Conservation (phyloP, 2,113 vertebrate genomes). For the Perca flavescens region DNA sequence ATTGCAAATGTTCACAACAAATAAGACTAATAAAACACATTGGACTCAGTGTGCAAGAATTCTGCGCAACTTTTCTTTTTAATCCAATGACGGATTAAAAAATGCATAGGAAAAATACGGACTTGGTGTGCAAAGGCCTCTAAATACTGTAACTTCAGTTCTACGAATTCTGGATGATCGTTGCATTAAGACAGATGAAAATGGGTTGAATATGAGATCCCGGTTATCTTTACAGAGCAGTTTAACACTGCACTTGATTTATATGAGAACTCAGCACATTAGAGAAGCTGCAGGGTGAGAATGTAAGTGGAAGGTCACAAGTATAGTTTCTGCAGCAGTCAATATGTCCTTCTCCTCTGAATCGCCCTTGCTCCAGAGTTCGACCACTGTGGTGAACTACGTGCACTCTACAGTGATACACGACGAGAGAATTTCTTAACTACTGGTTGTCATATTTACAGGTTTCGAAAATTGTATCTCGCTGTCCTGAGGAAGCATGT, state of each 20-base stretch:
- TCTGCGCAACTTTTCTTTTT: too few species aligned
- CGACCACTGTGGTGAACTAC: background rate
- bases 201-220: background rate
- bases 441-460: background rate
- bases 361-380: background rate
- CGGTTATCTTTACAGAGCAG: background rate
- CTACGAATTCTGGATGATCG: background rate
- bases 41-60: too few species aligned
- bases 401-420: too few species aligned
- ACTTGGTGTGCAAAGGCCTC: too few species aligned
- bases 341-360: background rate
- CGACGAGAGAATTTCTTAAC: background rate
- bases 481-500: constrained; percentile 19
- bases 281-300: constrained; percentile 20
- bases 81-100: too few species aligned
- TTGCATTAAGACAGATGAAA: background rate
- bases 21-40: too few species aligned
- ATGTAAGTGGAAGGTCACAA: constrained; percentile 20
- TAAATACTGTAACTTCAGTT: background rate
- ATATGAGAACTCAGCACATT: background rate
- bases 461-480: background rate
- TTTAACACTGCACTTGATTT: background rate
- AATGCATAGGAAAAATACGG: too few species aligned
- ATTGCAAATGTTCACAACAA: too few species aligned
- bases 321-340: background rate